phyloP scores from a whole-genome alignment of 2,113 vertebrate species.

The Eurypyga helias region DNA sequence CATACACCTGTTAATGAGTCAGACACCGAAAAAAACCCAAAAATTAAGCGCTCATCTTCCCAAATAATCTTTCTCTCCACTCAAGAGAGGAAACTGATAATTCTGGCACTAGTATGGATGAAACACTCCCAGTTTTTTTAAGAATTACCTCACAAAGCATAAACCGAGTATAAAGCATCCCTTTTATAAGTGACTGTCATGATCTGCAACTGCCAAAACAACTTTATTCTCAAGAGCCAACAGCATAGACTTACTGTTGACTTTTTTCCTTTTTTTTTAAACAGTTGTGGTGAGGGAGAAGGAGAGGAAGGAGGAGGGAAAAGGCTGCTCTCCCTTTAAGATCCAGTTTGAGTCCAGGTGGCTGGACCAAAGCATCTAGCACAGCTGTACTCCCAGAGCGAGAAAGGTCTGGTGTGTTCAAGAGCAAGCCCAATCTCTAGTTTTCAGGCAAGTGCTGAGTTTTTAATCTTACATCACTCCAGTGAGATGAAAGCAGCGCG shows the following conservation, averaged over 20 bases:
- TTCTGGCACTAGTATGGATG: not conserved
- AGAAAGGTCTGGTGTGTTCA: not conserved
- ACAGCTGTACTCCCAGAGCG: constrained; percentile 40
- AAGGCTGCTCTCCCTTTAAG: not conserved
- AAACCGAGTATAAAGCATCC: not conserved
- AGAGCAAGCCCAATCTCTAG: not conserved
- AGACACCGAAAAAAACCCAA: not conserved
- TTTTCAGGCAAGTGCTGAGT: not conserved
- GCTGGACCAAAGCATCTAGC: not conserved
- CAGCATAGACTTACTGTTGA: not conserved
- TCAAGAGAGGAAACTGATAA: not conserved
- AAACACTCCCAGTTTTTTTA: not conserved
- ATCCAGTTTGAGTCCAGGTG: constrained; percentile 29
- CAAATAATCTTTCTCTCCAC: constrained; percentile 3
- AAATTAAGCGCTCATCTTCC: not conserved
- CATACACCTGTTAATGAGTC: constrained; percentile 6
- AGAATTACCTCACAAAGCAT: constrained; percentile 3
- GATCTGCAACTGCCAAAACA: constrained; percentile 29
- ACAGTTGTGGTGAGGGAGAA: not conserved
- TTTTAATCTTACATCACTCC: not conserved
- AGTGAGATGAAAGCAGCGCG: not conserved
- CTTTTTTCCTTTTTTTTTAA: not conserved
- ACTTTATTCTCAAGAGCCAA: not conserved
- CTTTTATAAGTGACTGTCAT: not conserved
- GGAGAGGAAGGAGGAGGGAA: not conserved